These are phyloP conservation scores for Bettongia penicillata DNA, from an alignment of 2,113 vertebrate species.

Conservation along the genomic window DNA sequence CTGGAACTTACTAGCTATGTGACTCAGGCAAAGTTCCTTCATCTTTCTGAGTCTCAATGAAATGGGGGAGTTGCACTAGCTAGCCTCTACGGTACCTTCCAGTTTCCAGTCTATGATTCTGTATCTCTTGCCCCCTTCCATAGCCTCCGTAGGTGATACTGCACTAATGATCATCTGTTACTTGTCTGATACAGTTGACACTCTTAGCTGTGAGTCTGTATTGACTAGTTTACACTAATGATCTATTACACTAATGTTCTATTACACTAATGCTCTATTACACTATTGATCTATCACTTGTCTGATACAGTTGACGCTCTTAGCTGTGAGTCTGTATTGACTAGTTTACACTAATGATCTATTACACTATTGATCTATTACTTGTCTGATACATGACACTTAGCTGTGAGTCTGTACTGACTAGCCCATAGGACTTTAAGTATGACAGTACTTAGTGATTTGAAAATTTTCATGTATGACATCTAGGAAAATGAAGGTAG, in stretches of 20 bases:
- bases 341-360: no score
- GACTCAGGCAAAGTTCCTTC: background rate
- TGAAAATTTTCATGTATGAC: constrained; percentile 12
- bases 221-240: background rate
- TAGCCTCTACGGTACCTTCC: background rate
- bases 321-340: no score
- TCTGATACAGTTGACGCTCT: no score
- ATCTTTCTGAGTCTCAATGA: background rate
- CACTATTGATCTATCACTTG: no score
- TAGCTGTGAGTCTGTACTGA: no score
- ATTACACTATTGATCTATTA: no score
- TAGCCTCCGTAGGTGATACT: background rate
- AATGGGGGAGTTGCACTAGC: background rate
- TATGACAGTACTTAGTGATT: constrained; percentile 13
- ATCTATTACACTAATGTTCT: background rate
- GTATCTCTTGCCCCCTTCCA: background rate
- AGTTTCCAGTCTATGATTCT: background rate
- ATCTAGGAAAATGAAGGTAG: constrained; percentile 30
- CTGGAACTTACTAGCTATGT: background rate
- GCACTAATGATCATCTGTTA: constrained; percentile 1
- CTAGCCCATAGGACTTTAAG: background rate
- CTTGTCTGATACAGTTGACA: background rate
- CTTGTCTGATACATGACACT: no score
- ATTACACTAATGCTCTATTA: background rate
- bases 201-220: background rate